Evolutionary conservation across 2,888 invertebrate genomes (phyloP), one percentile per base, ranked within the genome.

Genomic region (Trichogramma dendrolimi): DNA sequence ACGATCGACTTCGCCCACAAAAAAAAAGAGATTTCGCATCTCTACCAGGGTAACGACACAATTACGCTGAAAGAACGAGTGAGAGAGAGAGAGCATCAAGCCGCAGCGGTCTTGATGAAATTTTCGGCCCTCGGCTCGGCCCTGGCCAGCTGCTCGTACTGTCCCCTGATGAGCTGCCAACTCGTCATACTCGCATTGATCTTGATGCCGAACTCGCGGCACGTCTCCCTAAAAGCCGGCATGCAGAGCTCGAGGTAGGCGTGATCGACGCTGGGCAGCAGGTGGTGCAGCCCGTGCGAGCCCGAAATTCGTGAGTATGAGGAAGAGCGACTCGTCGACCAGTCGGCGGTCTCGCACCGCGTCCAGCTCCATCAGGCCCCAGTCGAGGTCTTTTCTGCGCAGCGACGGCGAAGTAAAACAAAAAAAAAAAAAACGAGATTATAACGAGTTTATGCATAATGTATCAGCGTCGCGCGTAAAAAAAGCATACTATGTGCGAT

Each of bases 201-300:
- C 47, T 83, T 75, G 0, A 85, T 73, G 8, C 83, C 83, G 70
- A 87, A 90, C 69, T 90, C 86, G 44, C 83, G 77, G 69, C 87
- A 86, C 41, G 87, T 87, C 66, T 87, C 80, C 6, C 85, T 68
- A 8, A 88, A 81, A 0, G 83, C 82, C 0, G 88, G 86, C 72
- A 87, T 85, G 4, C 92, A 80, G 55, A 86, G 83, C 6, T 84
- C 83, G 10, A 93, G 77, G 61, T 87, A 84, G 0, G 85, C 86
- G 71, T 92, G 92, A 74, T 92, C 92, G 43, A 93, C 71, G 0
- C 91, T 89, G 0, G 92, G 92, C 70, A 92, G 88, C 27, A 92
- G 80, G 77, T 93, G 93, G 75, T 93, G 92, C 2, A 92, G 79
- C 0, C 84, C 83, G 73, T 93, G 93, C 63, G 89, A 87, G 0